These are phyloP conservation scores for Drosophila stalkeri DNA, from an alignment of 2,888 invertebrate genomes.

Conservation along the genomic window DNA sequence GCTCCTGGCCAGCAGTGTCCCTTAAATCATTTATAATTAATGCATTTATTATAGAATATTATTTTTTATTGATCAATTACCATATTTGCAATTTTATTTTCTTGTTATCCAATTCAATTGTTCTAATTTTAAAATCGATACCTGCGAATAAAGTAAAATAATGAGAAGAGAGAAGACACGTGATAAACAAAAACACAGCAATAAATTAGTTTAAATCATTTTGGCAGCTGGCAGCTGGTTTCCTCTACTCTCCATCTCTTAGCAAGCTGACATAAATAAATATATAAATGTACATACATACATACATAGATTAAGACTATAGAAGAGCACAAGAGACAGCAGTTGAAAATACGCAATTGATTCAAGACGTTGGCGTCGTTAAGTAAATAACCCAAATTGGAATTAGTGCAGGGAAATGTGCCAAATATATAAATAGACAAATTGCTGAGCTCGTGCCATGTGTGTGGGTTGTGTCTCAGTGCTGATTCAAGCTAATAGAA, in stretches of 20 bases:
- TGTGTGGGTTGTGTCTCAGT: conserved; percentile 22
- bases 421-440: conserved; percentile 73
- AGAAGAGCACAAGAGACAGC: conserved; percentile 29
- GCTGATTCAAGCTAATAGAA: conserved; percentile 16
- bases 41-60: not conserved
- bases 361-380: conserved; percentile 53
- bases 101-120: conserved; percentile 98
- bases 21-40: conserved; percentile 85
- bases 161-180: conserved; percentile 36
- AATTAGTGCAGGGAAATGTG: conserved; percentile 70
- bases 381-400: conserved; percentile 74
- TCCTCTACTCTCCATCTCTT: conserved; percentile 2
- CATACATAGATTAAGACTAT: conserved; percentile 3
- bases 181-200: conserved; percentile 45
- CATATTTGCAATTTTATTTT: conserved; percentile 99
- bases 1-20: conserved; percentile 99
- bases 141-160: conserved; percentile 88
- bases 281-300: conserved; percentile 7
- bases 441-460: conserved; percentile 53
- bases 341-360: conserved; percentile 59
- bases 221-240: conserved; percentile 41
- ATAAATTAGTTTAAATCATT: conserved; percentile 41
- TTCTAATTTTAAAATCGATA: conserved; percentile 99
- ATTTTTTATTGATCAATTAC: conserved; percentile 87
- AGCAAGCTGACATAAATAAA: not conserved